Base-by-base conservation (phyloP, 2,113 vertebrate species). In the Puntigrus tetrazona region DNA sequence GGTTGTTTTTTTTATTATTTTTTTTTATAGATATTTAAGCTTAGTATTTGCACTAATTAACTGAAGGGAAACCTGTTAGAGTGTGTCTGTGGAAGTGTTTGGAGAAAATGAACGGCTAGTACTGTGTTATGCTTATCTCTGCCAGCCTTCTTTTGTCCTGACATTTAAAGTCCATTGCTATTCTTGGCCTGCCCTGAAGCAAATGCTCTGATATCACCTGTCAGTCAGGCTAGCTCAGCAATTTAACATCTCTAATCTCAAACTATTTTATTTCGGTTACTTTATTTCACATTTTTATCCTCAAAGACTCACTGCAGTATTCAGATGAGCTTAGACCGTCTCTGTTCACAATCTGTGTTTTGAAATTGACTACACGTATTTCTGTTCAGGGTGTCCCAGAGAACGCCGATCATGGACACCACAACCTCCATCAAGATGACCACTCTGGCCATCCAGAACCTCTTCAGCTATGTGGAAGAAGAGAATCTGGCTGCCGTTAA, bases 391-490 rank as follows among this genome's bases (percentile, higher is more conserved):
- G 80, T 82, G 77, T 36, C 36, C 20, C 25, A 22, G 82, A 52
- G 55, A 87, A 79, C 55, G 25, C 67, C 77, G 65, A 84, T 83
- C 89, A 94, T 95, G 94, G 94, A 95, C 88, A 94, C 94, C 86
- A 95, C 94, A 86, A 92, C 92, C 2, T 91, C 92, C 77, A 90
- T 85, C 82, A 97, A 95, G 90, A 99, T 99, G 98, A 97, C 97
- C 22, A 96, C 96, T 14, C 93, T 99, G 84, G 93, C 97, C 92
- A 96, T 95, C 90, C 97, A 99, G 94, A 99, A 96, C 90, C 95
- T 99, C 61, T 95, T 99, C 87, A 94, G 95, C 86, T 97, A 98
- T 0, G 97, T 99, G 59, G 98, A 99, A 91, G 97, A 99, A 92
- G 98, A 98, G 87, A 99, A 99, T 83, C 95, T 99, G 90, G 86